These are phyloP conservation scores for Eucidaris tribuloides DNA, from an alignment of 35 echinoderm and acorn worm species.

Conservation along the genomic window DNA sequence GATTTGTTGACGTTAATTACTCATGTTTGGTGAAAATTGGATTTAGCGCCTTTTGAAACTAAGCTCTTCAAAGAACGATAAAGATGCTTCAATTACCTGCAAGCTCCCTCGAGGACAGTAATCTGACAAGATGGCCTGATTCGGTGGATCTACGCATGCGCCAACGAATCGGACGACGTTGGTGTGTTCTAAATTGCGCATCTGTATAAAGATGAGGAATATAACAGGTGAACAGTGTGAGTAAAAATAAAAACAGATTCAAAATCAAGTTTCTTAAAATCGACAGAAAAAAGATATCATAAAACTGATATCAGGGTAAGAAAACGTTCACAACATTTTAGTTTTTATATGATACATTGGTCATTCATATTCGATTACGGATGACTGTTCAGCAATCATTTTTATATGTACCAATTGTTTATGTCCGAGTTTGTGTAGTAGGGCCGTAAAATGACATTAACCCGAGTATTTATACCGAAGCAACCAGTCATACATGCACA, in stretches of 20 bases:
- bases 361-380: neutral
- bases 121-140: constrained; percentile 46
- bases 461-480: no score
- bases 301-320: neutral
- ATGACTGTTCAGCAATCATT: neutral
- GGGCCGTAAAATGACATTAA: no score
- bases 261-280: neutral
- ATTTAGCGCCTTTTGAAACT: no score
- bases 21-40: no score
- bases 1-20: no score
- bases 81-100: no score
- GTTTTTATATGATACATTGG: no score
- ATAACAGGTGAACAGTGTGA: neutral
- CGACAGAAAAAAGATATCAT: neutral
- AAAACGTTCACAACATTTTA: no score
- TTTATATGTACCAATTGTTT: no score
- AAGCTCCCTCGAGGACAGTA: constrained; percentile 73
- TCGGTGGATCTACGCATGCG: constrained; percentile 61
- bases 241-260: neutral
- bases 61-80: no score
- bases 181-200: constrained; percentile 64
- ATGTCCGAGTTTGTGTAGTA: no score
- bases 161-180: constrained; percentile 79
- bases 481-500: no score
- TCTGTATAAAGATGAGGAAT: constrained; percentile 6